Percentiles rank a stretch among this genome's conserved stretches.
Evolutionary conservation across 2,113 vertebrate genomes (phyloP).

Genomic region (Tangachromis dhanisi): DNA sequence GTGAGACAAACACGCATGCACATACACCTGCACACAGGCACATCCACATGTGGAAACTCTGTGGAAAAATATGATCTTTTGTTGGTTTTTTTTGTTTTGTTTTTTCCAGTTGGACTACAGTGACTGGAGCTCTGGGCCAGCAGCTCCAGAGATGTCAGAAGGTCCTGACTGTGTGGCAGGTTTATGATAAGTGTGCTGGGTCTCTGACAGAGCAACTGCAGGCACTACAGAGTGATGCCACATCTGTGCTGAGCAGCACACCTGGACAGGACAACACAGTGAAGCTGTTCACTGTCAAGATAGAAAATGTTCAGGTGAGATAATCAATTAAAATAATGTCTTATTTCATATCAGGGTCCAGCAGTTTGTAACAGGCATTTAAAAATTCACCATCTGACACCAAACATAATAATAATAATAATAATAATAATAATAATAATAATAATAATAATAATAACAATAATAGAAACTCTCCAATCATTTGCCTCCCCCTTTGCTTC

Average conservation of each 20-base stretch:
- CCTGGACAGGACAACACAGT: constrained; percentile 34
- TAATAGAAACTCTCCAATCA: not conserved
- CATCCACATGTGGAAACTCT: not conserved
- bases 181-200: not conserved
- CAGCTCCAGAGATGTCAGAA: constrained; percentile 49
- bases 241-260: constrained; percentile 25
- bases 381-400: not conserved
- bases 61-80: not conserved
- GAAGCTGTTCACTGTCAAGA: constrained; percentile 58
- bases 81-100: not conserved
- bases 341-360: not conserved
- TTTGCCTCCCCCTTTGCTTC: not conserved
- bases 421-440: not conserved
- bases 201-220: constrained; percentile 60
- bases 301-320: constrained; percentile 71
- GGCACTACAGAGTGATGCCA: constrained; percentile 57
- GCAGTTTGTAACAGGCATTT: not conserved
- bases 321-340: not conserved
- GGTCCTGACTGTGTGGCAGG: constrained; percentile 72
- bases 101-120: constrained; percentile 74
- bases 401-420: not conserved
- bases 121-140: constrained; percentile 62
- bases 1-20: constrained; percentile 42
- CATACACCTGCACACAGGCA: not conserved
- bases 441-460: not conserved